Base-by-base conservation (phyloP, 1,140 invertebrate genomes). In the Leptoteleia sp. region DNA sequence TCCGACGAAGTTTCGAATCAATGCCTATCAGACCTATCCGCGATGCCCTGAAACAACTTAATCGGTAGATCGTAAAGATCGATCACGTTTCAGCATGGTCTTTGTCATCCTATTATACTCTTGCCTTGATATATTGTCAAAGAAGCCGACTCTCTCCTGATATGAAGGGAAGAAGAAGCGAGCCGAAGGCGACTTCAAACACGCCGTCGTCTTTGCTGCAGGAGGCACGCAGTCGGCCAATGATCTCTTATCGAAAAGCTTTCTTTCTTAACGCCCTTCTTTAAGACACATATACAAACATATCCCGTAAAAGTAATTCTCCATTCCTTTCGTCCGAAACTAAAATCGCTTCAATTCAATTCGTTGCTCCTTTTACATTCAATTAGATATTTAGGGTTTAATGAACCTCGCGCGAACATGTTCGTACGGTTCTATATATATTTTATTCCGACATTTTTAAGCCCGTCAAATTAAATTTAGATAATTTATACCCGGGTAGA, bases 31-130 rank as follows among this genome's bases (percentile, higher is more conserved):
- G 64, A 57, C 48, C 50, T 48, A n/a, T n/a, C n/a, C n/a, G n/a
- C n/a, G n/a, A n/a, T n/a, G n/a, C n/a, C 37, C 48, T 43, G 62
- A 61, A 73, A 81, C 80, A 77, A 79, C 73, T 83, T 77, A 81
- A 82, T 82, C 77, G 76, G 47, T 64, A 25, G 71, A 76, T 55
- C 48, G 75, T 57, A 65, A 57, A 72, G 76, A 78, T 78, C 67
- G 76, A 78, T 67, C 67, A 67, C 76, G 62, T 67, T 78, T 78
- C 67, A 72, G 76, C 76, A 19, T 43, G 27, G 59, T 37, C 67
- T 67, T 59, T 67, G 76, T 78, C 61, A 78, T 78, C 42, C 76
- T 61, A 67, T 78, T 59, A 72, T 67, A 67, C 67, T 68, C 42
- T 61, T 72, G 61, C 67, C 54, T 61, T 40, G 62, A 78, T 78